Evolutionary conservation across 64 coral and sea anemone species (phyloP).

Genomic region (Exaiptasia diaphana): DNA sequence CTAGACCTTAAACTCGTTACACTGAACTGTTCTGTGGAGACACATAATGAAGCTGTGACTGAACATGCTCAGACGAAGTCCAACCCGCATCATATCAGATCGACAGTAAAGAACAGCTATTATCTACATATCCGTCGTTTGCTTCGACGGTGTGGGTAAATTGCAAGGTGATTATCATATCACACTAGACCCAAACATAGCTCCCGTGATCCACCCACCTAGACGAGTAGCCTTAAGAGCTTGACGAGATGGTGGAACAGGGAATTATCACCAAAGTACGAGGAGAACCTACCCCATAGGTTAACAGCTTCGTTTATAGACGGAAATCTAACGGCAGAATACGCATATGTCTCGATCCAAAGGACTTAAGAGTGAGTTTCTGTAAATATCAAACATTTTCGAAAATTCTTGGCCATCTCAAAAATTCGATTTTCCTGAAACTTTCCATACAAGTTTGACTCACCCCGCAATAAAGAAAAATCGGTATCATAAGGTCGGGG

Average conservation of each 20-base stretch:
- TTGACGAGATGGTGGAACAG: slow-evolving; percentile 3
- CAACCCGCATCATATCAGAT: background rate
- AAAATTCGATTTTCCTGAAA: too few relatives aligned
- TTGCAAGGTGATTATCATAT: slow-evolving; percentile 43
- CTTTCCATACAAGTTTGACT: too few relatives aligned
- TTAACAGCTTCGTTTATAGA: too few relatives aligned
- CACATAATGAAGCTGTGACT: background rate
- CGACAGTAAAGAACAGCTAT: background rate
- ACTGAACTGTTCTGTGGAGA: slow-evolving; percentile 34
- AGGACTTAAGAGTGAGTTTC: too few relatives aligned
- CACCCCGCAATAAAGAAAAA: too few relatives aligned
- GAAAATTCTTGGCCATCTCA: too few relatives aligned
- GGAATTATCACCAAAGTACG: slow-evolving; percentile 25
- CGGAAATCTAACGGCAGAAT: too few relatives aligned
- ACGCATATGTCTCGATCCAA: too few relatives aligned
- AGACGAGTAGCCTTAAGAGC: slow-evolving; percentile 14
- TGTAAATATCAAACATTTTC: too few relatives aligned
- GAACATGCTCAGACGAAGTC: background rate
- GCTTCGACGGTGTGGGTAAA: slow-evolving; percentile 44
- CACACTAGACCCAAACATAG: background rate
- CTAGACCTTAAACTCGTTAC: background rate
- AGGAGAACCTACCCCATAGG: too few relatives aligned
- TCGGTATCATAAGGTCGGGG: too few relatives aligned
- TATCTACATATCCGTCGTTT: background rate
- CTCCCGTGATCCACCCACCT: slow-evolving; percentile 33